Percentiles rank a stretch among this genome's conserved stretches.
phyloP scores from a whole-genome alignment of 2,888 invertebrate genomes.

The Panzeria rudis region DNA sequence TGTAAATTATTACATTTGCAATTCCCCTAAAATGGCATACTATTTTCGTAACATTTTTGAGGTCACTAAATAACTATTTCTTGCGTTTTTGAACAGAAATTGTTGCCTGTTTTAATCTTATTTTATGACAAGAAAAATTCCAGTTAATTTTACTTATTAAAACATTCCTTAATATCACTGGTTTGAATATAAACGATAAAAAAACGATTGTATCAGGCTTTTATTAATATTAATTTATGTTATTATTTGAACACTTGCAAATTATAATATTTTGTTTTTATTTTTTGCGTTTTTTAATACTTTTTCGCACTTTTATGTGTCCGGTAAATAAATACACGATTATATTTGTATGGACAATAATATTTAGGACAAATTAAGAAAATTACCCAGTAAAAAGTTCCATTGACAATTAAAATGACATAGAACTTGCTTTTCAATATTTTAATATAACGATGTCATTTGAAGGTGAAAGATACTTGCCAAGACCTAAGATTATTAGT shows the following conservation, averaged over 20 bases:
- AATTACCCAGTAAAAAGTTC: not conserved
- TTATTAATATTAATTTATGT: slow-evolving; percentile 56
- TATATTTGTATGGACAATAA: not conserved
- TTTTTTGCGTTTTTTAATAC: slow-evolving; percentile 24
- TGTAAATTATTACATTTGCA: not conserved
- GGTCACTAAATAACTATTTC: no score
- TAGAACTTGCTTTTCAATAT: not conserved
- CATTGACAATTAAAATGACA: not conserved
- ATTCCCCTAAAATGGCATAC: not conserved
- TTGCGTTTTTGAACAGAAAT: no score
- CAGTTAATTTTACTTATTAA: not conserved
- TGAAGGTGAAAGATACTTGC: not conserved
- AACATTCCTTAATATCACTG: not conserved
- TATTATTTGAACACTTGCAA: slow-evolving; percentile 61
- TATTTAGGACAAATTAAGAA: slow-evolving; percentile 47
- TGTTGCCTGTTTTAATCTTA: not conserved
- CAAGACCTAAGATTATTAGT: no score
- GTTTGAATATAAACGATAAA: not conserved
- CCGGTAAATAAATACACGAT: slow-evolving; percentile 4
- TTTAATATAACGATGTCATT: not conserved
- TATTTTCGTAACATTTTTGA: no score
- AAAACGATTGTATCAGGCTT: not conserved
- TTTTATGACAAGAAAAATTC: not conserved
- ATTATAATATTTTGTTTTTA: slow-evolving; percentile 51
- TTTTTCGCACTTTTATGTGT: slow-evolving; percentile 22